Conservation (phyloP, 2,888 invertebrate species). For the Glomeris marginata region DNA sequence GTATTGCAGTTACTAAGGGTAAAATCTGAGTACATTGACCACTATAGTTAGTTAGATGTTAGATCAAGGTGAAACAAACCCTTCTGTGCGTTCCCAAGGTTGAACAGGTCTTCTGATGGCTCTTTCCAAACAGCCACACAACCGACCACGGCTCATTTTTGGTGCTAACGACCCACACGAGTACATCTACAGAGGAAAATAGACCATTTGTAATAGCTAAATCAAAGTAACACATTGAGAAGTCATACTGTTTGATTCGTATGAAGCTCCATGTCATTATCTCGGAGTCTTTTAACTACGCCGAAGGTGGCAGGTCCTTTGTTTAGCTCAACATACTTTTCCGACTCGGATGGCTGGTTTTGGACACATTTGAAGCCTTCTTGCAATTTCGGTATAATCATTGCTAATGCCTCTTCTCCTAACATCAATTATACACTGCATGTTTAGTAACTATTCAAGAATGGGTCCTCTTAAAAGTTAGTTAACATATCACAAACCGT, state of each 20-base stretch:
- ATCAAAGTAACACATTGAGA: neutral
- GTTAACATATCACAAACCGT: slow-evolving; percentile 19
- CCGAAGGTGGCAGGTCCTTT: slow-evolving; percentile 33
- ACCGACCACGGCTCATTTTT: slow-evolving; percentile 34
- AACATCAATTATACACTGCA: neutral
- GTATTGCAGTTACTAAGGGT: neutral
- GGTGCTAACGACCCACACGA: slow-evolving; percentile 39
- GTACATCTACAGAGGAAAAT: slow-evolving; percentile 31
- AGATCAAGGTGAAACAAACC: slow-evolving; percentile 25
- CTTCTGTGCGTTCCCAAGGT: slow-evolving; percentile 40
- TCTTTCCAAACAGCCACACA: slow-evolving; percentile 33
- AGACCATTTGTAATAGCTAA: slow-evolving; percentile 2
- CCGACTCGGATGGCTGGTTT: slow-evolving; percentile 28
- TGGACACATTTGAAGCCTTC: slow-evolving; percentile 32
- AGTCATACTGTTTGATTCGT: slow-evolving; percentile 30
- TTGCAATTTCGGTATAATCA: slow-evolving; percentile 28
- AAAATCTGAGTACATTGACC: neutral
- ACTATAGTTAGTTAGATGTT: neutral
- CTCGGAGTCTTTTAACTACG: slow-evolving; percentile 32
- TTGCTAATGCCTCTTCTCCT: slow-evolving; percentile 27
- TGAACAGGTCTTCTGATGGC: slow-evolving; percentile 34
- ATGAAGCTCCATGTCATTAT: slow-evolving; percentile 35
- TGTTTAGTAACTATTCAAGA: neutral
- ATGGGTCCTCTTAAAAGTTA: neutral
- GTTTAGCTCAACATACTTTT: slow-evolving; percentile 29